Base-by-base conservation (phyloP, 2,888 invertebrate species). In the Drosophila eohydei region DNA sequence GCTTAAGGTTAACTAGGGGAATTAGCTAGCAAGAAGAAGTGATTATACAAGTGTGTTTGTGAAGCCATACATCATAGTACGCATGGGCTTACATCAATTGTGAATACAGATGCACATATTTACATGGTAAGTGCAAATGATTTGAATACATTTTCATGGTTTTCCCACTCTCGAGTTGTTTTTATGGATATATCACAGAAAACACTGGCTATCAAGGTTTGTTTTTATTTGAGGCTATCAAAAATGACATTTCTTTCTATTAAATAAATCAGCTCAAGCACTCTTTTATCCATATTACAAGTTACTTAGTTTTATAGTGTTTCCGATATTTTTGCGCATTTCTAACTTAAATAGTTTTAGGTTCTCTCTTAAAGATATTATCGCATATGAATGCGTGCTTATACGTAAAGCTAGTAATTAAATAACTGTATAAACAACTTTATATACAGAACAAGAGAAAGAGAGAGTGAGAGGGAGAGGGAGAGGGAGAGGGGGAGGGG, bases 151-250 rank as follows among this genome's bases (percentile, higher is more conserved):
- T 40, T 56, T 16, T 26, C 14, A 41, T 26, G 12, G 26, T 26
- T 41, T 9, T 0, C n/a, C 34, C 36, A 38, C 28, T 34, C 40
- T 9, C 38, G 28, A 65, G 48, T 66, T 66, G 67, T 50, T 16
- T 50, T 64, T 43, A 63, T 57, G 60, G 62, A 73, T 81, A 70
- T 81, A 81, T 84, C 81, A 84, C 81, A 81, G 75, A 84, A 81
- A 81, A 68, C 63, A 76, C 77, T 77, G 51, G 58, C 55, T 67
- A 71, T 66, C 14, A 65, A 59, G 40, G 32, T 62, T 56, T 41
- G 30, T 9, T 50, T 16, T 16, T 48, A 11, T 16, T 61, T 34
- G 32, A 32, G 50, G 34, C 38, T 40, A 28, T 54, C 26, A 36
- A 26, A 34, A 28, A 26, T 43, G 28, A 65, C 56, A 65, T 28